phyloP scores from a whole-genome alignment of 2,888 invertebrate species.

The Nebria brevicollis region DNA sequence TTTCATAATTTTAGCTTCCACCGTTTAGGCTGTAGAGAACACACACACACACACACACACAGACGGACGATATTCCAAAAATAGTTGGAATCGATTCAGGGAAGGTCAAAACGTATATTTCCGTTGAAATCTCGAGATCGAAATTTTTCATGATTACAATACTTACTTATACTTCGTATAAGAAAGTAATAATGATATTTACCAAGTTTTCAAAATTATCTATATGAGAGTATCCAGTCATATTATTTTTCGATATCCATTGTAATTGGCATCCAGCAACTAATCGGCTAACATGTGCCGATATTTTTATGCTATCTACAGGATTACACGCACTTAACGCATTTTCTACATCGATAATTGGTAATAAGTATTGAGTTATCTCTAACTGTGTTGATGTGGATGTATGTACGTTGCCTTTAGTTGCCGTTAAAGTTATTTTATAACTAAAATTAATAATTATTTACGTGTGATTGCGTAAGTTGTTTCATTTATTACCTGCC shows the following conservation, averaged over 20 bases:
- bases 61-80: too few relatives aligned
- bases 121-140: too few relatives aligned
- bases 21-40: too few relatives aligned
- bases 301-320: constrained; percentile 18
- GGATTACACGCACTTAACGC: constrained; percentile 35
- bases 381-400: constrained; percentile 15
- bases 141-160: too few relatives aligned
- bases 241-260: constrained; percentile 23
- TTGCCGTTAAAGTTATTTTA: constrained; percentile 23
- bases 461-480: neutral
- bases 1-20: too few relatives aligned
- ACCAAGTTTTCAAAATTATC: constrained; percentile 16
- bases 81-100: too few relatives aligned
- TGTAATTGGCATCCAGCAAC: constrained; percentile 30
- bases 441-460: constrained; percentile 11
- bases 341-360: constrained; percentile 37
- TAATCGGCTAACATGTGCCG: constrained; percentile 25
- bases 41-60: too few relatives aligned
- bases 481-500: constrained; percentile 21
- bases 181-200: too few relatives aligned
- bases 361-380: constrained; percentile 27
- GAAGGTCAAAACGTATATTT: too few relatives aligned
- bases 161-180: too few relatives aligned
- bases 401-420: constrained; percentile 9
- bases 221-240: neutral